A percentile compares a stretch with the other conserved stretches of the same genome.
phyloP scores from a whole-genome alignment of 2,113 vertebrate species.

The Protobothrops mucrosquamatus region DNA sequence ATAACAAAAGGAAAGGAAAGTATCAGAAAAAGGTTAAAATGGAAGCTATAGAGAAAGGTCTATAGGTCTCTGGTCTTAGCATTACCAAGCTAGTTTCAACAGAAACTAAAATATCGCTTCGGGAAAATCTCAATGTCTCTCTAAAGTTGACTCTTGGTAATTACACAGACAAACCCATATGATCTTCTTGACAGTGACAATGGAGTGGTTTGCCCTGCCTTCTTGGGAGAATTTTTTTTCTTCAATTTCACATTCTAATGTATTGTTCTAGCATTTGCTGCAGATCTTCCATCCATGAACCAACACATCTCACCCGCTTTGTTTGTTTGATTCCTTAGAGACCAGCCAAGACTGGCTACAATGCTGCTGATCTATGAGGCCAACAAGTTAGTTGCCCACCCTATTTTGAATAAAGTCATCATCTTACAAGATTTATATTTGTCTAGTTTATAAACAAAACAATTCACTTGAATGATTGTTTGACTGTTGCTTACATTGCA shows the following conservation, averaged over 20 bases:
- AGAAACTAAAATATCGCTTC: not conserved
- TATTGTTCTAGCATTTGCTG: not conserved
- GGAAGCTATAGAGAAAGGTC: not conserved
- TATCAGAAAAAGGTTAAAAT: not conserved
- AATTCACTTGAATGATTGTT: not conserved
- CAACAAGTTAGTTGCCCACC: not conserved
- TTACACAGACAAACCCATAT: not conserved
- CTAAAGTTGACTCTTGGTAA: not conserved
- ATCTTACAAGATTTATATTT: not conserved
- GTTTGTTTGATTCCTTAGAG: not conserved
- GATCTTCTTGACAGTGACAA: not conserved
- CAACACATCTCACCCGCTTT: not conserved
- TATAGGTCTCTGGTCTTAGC: not conserved
- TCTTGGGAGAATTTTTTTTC: not conserved
- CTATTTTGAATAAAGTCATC: not conserved
- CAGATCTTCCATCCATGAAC: not conserved
- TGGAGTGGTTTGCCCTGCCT: not conserved
- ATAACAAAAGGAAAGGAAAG: not conserved
- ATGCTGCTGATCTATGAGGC: not conserved
- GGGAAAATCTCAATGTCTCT: not conserved
- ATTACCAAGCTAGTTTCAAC: not conserved
- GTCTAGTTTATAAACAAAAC: not conserved
- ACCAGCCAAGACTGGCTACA: not conserved
- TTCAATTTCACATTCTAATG: not conserved
- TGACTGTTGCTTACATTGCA: not conserved